Percentiles rank a stretch among this genome's conserved stretches.
Evolutionary conservation across 2,797 vertebrate genomes (phyloP).

Genomic region (Hephaestus fuliginosus): DNA sequence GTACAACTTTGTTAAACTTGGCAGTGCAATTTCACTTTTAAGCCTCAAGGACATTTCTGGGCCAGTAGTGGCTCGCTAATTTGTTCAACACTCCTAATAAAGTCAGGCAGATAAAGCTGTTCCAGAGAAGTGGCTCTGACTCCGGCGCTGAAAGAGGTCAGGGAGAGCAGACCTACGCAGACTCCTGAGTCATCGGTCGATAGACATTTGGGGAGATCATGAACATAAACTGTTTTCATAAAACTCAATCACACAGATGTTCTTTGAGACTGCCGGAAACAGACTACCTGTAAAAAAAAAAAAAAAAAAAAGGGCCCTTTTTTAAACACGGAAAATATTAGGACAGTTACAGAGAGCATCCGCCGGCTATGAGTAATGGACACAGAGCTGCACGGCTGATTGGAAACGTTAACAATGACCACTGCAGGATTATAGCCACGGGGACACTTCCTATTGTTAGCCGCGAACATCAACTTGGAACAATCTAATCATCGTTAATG

Average conservation of each 20-base stretch:
- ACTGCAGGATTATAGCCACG: slow-evolving; percentile 27
- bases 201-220: slow-evolving; percentile 7
- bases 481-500: slow-evolving; percentile 45
- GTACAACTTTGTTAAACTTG: slow-evolving; percentile 37
- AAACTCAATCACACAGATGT: slow-evolving; percentile 16
- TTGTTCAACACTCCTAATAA: slow-evolving; percentile 50
- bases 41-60: slow-evolving; percentile 59
- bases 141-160: not conserved
- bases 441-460: slow-evolving; percentile 40
- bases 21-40: slow-evolving; percentile 49
- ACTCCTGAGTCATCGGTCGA: slow-evolving; percentile 19
- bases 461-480: slow-evolving; percentile 26
- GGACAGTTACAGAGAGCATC: slow-evolving; percentile 10
- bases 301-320: slow-evolving; percentile 1
- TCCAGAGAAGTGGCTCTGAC: slow-evolving; percentile 28
- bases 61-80: slow-evolving; percentile 43
- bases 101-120: slow-evolving; percentile 46
- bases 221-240: slow-evolving; percentile 13
- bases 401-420: slow-evolving; percentile 41
- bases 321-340: slow-evolving; percentile 29
- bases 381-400: slow-evolving; percentile 33
- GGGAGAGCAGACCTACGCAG: not conserved
- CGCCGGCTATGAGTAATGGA: slow-evolving; percentile 34
- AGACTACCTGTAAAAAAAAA: not conserved
- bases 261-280: slow-evolving; percentile 5